A percentile compares a stretch with the other conserved stretches of the same genome.
Evolutionary conservation across 2,888 invertebrate genomes (phyloP).

Genomic region (Hartigia nigra): DNA sequence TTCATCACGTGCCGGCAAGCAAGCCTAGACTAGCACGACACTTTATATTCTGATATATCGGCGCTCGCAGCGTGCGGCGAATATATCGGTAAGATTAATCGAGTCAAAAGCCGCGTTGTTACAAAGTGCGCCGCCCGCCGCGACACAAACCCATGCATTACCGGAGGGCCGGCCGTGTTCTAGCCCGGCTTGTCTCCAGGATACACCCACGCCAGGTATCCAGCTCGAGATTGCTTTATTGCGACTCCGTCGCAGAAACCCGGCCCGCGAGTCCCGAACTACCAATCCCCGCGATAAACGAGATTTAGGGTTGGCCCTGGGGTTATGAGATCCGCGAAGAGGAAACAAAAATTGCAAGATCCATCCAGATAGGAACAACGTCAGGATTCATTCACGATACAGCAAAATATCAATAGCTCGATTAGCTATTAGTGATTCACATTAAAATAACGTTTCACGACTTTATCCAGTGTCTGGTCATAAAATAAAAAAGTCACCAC

Average conservation of each 20-base stretch:
- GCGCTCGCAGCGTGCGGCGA: conserved; percentile 49
- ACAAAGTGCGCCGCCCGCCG: conserved; percentile 66
- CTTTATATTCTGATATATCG: conserved; percentile 58
- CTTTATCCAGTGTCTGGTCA: not conserved
- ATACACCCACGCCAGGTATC: conserved; percentile 51
- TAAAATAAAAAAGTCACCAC: not conserved
- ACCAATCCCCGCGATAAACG: conserved; percentile 36
- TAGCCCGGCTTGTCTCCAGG: conserved; percentile 47
- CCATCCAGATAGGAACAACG: not conserved
- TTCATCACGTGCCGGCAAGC: conserved; percentile 4
- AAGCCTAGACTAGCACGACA: conserved; percentile 49
- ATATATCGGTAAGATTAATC: conserved; percentile 64
- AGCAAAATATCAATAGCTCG: not conserved
- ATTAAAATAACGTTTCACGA: not conserved
- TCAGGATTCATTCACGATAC: not conserved
- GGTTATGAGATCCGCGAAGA: conserved; percentile 1
- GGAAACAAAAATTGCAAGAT: not conserved
- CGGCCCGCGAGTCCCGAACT: conserved; percentile 29
- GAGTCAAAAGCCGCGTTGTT: conserved; percentile 65
- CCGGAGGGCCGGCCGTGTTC: conserved; percentile 46
- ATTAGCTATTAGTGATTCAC: not conserved
- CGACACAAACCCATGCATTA: conserved; percentile 61
- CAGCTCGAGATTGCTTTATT: conserved; percentile 42
- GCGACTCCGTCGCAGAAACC: conserved; percentile 35
- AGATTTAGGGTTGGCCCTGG: not conserved